phyloP scores from a whole-genome alignment of 2,888 invertebrate species.

The Apamea crenata region DNA sequence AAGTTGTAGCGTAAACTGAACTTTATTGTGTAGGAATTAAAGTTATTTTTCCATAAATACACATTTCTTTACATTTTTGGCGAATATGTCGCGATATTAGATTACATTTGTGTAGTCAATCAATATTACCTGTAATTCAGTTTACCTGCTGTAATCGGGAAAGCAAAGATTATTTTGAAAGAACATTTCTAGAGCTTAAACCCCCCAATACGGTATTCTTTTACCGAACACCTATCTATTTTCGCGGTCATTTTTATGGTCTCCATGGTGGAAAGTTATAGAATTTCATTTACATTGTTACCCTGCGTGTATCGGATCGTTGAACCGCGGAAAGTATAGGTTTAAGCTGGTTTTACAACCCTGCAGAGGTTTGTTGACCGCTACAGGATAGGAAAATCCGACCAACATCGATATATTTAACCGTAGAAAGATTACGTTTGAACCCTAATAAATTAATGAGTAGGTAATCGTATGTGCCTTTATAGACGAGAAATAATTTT shows the following conservation, averaged over 20 bases:
- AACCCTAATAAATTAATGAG: slow-evolving; percentile 6
- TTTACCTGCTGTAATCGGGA: slow-evolving; percentile 6
- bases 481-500: neutral
- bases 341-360: slow-evolving; percentile 62
- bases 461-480: neutral
- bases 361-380: slow-evolving; percentile 63
- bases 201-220: slow-evolving; percentile 34
- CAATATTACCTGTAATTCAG: neutral
- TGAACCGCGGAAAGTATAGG: slow-evolving; percentile 64
- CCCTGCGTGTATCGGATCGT: slow-evolving; percentile 79
- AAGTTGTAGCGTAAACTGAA: too few relatives aligned
- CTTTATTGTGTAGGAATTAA: too few relatives aligned
- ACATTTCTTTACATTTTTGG: too few relatives aligned
- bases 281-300: slow-evolving; percentile 78
- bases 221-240: slow-evolving; percentile 48
- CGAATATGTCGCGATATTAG: too few relatives aligned
- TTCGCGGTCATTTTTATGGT: slow-evolving; percentile 61
- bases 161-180: slow-evolving; percentile 29
- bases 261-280: slow-evolving; percentile 65
- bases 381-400: slow-evolving; percentile 44
- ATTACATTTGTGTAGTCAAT: too few relatives aligned
- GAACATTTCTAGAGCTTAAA: slow-evolving; percentile 20
- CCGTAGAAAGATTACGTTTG: slow-evolving; percentile 7
- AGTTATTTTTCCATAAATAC: too few relatives aligned
- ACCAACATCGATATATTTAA: slow-evolving; percentile 35